phyloP scores from a whole-genome alignment of 2,113 vertebrate species.

The Cacatua alba region DNA sequence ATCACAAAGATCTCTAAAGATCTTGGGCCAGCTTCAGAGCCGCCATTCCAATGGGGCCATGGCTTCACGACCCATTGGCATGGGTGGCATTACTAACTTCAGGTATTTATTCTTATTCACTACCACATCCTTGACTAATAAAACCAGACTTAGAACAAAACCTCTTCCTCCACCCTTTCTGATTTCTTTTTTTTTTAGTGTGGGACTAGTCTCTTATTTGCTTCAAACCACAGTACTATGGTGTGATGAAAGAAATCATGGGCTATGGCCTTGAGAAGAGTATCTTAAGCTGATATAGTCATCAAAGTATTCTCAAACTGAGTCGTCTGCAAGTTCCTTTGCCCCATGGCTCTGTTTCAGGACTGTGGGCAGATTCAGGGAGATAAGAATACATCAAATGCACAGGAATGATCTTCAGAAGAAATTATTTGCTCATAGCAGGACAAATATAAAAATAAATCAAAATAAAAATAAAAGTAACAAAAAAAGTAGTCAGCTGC shows the following conservation, averaged over 20 bases:
- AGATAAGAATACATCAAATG: background rate
- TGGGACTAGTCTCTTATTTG: background rate
- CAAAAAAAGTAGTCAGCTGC: background rate
- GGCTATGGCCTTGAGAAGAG: background rate
- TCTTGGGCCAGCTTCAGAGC: background rate
- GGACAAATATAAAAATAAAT: background rate
- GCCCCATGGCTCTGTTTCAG: background rate
- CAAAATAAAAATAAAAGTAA: background rate
- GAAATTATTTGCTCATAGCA: background rate
- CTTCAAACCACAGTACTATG: background rate
- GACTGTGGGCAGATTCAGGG: background rate
- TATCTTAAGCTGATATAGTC: background rate
- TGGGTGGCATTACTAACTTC: background rate
- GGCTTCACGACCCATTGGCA: background rate
- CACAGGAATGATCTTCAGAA: background rate
- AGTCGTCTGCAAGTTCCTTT: background rate
- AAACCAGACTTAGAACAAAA: background rate
- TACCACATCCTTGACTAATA: background rate
- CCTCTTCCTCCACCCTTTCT: background rate
- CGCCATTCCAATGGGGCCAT: background rate
- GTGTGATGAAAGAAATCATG: background rate
- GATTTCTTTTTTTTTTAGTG: background rate
- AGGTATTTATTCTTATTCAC: background rate
- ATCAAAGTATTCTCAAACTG: background rate
- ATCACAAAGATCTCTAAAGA: background rate